These are phyloP conservation scores for Sitophilus oryzae DNA, from an alignment of 1,140 invertebrate species.

Conservation along the genomic window DNA sequence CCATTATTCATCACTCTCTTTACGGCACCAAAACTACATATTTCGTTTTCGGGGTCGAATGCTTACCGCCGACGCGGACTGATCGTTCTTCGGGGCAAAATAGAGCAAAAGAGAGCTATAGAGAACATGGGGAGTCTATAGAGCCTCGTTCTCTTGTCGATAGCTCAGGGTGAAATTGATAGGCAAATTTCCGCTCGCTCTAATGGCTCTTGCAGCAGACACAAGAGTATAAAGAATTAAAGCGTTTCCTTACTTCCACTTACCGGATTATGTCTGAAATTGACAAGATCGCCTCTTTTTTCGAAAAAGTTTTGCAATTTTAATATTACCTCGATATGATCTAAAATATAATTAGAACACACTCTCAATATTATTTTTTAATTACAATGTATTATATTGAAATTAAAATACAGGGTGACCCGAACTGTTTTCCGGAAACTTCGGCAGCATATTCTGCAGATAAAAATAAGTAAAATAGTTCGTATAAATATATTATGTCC, in stretches of 20 bases:
- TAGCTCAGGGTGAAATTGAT: conserved; percentile 17
- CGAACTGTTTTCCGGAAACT: too few species aligned
- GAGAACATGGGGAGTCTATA: conserved; percentile 13
- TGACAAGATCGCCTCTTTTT: too few species aligned
- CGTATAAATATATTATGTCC: too few species aligned
- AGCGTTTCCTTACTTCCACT: conserved; percentile 4
- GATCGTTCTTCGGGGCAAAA: conserved; percentile 14
- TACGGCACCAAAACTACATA: conserved; percentile 6
- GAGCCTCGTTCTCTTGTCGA: conserved; percentile 8
- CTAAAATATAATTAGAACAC: too few species aligned
- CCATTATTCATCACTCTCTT: conserved; percentile 13
- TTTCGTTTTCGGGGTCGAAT: conserved; percentile 11
- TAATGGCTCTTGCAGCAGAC: conserved; percentile 3
- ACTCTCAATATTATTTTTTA: too few species aligned
- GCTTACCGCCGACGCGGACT: conserved; percentile 10
- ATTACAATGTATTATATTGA: too few species aligned
- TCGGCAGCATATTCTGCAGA: too few species aligned
- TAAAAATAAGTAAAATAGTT: too few species aligned
- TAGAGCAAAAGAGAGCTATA: conserved; percentile 3
- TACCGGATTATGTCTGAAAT: neutral
- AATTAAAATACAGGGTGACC: too few species aligned
- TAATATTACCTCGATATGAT: too few species aligned
- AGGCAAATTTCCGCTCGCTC: conserved; percentile 17
- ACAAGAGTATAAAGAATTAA: conserved; percentile 20
- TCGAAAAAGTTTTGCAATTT: too few species aligned